These are phyloP conservation scores for Drosophila kuntzei DNA, from an alignment of 2,888 invertebrate species.

Conservation along the genomic window DNA sequence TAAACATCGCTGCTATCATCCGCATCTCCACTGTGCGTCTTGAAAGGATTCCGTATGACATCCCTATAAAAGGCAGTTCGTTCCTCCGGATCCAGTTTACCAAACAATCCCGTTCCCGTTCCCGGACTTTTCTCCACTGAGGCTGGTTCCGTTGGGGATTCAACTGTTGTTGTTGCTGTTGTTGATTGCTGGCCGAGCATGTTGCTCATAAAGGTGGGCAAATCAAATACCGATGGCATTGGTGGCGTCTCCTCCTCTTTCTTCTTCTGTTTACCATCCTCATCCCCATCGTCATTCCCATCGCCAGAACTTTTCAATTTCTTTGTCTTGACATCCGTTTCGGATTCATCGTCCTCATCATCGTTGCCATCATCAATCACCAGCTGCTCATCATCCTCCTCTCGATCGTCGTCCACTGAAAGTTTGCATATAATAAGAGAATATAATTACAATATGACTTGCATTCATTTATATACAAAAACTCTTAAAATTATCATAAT, in stretches of 20 bases:
- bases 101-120: background rate
- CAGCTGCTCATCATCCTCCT: constrained; percentile 86
- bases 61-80: constrained; percentile 58
- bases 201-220: constrained; percentile 70
- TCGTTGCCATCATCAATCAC: constrained; percentile 83
- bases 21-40: constrained; percentile 45
- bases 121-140: background rate
- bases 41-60: constrained; percentile 73
- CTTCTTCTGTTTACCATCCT: background rate
- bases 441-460: background rate
- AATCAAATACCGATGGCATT: constrained; percentile 67
- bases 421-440: background rate
- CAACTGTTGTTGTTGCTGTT: background rate
- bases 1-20: constrained; percentile 32
- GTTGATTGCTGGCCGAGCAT: constrained; percentile 48
- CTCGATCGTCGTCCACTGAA: constrained; percentile 87
- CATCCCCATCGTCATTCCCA: constrained; percentile 21
- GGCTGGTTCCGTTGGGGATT: constrained; percentile 7
- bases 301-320: constrained; percentile 30
- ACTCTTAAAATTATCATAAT: background rate
- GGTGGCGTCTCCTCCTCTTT: constrained; percentile 50
- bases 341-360: constrained; percentile 67
- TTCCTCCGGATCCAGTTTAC: constrained; percentile 20
- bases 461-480: background rate
- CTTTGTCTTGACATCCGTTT: constrained; percentile 50